These are phyloP conservation scores for Stenopsyche tienmushanensis DNA, from an alignment of 1,140 invertebrate species.

Conservation along the genomic window DNA sequence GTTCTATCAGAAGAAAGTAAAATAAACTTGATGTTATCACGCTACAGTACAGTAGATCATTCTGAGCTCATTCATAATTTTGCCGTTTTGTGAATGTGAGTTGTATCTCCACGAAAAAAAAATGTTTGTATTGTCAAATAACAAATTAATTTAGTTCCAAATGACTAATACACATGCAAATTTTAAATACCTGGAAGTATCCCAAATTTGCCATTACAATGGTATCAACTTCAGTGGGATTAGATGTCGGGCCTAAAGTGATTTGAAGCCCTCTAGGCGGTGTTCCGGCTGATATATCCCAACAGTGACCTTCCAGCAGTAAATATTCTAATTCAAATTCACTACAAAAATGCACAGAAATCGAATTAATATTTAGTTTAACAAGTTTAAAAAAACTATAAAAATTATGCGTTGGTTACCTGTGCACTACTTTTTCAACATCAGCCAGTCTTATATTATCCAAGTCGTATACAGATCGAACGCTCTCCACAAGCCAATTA, in stretches of 20 bases:
- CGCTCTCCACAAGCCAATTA: slow-evolving; percentile 97
- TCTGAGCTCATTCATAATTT: too few species aligned
- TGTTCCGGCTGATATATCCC: slow-evolving; percentile 87
- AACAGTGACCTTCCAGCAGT: slow-evolving; percentile 94
- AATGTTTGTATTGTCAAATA: background rate
- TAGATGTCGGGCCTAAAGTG: slow-evolving; percentile 81
- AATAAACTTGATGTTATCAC: too few species aligned
- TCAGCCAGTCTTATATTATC: slow-evolving; percentile 95
- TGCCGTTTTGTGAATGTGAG: too few species aligned
- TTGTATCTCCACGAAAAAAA: slow-evolving; percentile 60
- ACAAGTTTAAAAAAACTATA: background rate
- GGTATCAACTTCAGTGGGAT: slow-evolving; percentile 85
- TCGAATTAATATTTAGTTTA: background rate
- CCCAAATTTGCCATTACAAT: slow-evolving; percentile 99
- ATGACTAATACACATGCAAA: background rate
- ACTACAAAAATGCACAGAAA: slow-evolving; percentile 55
- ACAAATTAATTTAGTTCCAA: background rate
- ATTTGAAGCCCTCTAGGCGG: slow-evolving; percentile 96
- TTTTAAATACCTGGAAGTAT: slow-evolving; percentile 81
- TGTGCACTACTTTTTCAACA: slow-evolving; percentile 72
- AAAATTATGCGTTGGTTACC: slow-evolving; percentile 49
- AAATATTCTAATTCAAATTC: slow-evolving; percentile 92
- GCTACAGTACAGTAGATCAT: too few species aligned
- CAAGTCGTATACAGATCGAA: slow-evolving; percentile 92
- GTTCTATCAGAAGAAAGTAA: too few species aligned